Conservation (phyloP, 2,888 invertebrate species). For the Andrena bucephala region DNA sequence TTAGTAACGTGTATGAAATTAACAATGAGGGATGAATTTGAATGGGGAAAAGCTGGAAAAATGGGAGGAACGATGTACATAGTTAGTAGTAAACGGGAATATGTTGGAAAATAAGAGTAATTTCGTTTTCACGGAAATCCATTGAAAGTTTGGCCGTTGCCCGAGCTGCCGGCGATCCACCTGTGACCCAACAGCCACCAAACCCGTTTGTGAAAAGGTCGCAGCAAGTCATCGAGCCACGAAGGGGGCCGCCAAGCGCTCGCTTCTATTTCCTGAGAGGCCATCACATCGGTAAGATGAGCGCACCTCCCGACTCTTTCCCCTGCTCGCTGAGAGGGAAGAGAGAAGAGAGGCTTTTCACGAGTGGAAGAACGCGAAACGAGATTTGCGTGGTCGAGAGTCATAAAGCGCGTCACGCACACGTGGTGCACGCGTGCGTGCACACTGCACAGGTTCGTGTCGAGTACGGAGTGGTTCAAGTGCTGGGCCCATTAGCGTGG, state of each 20-base stretch:
- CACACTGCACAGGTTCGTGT: background rate
- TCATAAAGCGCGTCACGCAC: constrained; percentile 61
- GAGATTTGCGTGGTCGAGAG: constrained; percentile 71
- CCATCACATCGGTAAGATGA: constrained; percentile 61
- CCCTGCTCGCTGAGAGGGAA: background rate
- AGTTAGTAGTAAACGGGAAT: background rate
- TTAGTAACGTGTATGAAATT: background rate
- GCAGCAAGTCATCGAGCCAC: background rate
- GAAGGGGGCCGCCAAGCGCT: constrained; percentile 31
- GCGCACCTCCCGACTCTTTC: constrained; percentile 53
- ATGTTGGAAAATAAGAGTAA: background rate
- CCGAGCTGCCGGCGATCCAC: background rate
- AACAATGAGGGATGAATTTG: too few species aligned
- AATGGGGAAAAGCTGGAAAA: background rate
- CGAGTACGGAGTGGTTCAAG: constrained; percentile 46
- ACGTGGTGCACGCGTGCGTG: constrained; percentile 20
- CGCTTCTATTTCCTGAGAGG: constrained; percentile 62
- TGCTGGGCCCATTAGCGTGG: constrained; percentile 75
- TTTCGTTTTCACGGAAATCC: background rate
- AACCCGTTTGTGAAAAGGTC: background rate
- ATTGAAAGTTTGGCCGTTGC: background rate
- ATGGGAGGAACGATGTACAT: background rate
- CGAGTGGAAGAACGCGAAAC: constrained; percentile 66
- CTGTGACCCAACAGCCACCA: too few species aligned
- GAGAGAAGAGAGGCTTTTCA: constrained; percentile 62